These are phyloP conservation scores for Heliconius charithonia DNA, from an alignment of 2,888 invertebrate genomes.

Conservation along the genomic window DNA sequence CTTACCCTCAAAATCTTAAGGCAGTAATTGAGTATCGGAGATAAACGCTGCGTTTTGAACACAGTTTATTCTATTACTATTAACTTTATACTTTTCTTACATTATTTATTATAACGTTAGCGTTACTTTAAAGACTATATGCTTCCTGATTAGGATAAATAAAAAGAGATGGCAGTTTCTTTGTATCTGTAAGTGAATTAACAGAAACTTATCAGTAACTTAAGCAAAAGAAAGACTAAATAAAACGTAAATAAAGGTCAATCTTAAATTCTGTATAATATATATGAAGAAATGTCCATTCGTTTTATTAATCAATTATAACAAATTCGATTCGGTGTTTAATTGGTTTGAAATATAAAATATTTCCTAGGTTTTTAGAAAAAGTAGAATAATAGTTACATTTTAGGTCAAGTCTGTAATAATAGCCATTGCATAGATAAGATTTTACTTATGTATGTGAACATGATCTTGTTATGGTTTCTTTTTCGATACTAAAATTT, in stretches of 20 bases:
- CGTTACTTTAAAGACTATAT: no score
- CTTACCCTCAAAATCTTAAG: no score
- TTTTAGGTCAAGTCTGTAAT: not conserved
- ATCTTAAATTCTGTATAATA: not conserved
- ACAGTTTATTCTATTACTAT: no score
- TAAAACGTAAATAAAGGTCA: not conserved
- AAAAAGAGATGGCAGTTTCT: not conserved
- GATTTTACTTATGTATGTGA: not conserved
- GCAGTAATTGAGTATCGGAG: no score
- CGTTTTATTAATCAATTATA: not conserved
- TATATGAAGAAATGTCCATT: conserved; percentile 1
- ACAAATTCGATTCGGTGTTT: not conserved
- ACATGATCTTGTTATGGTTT: no score
- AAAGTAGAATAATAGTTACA: not conserved
- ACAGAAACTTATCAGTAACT: not conserved
- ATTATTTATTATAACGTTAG: no score
- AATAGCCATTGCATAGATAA: not conserved
- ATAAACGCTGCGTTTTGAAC: no score
- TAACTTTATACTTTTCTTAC: no score
- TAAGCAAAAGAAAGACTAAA: not conserved
- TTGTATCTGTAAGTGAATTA: not conserved
- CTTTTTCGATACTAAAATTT: not conserved
- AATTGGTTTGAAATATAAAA: not conserved
- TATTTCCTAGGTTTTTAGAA: not conserved
- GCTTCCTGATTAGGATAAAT: not conserved